Evolutionary conservation across 2,797 vertebrate genomes (phyloP).

Genomic region (Manis javanica): DNA sequence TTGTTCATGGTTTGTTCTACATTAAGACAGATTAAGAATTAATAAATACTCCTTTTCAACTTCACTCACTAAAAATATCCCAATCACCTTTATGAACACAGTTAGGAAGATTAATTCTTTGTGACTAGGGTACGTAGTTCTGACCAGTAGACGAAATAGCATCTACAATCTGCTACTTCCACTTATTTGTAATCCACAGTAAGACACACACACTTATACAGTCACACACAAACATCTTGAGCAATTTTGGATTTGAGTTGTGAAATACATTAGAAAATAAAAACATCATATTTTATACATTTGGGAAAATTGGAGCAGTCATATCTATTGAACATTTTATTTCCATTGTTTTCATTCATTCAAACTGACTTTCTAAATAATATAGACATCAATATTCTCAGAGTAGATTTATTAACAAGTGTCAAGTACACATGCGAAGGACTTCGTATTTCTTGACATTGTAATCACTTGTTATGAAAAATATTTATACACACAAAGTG

Average conservation of each 20-base stretch:
- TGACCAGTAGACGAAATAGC: constrained; percentile 1
- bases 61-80: constrained; percentile 53
- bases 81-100: constrained; percentile 55
- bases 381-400: constrained; percentile 51
- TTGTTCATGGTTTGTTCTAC: constrained; percentile 84
- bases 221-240: not conserved
- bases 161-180: not conserved
- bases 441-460: constrained; percentile 68
- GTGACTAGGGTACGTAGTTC: constrained; percentile 26
- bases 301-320: constrained; percentile 70
- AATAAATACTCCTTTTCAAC: constrained; percentile 56
- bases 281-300: constrained; percentile 28
- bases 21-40: constrained; percentile 64
- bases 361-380: constrained; percentile 64
- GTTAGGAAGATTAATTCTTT: constrained; percentile 59
- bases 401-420: constrained; percentile 54
- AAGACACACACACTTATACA: not conserved
- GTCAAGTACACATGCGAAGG: constrained; percentile 54
- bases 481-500: constrained; percentile 54
- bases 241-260: constrained; percentile 43
- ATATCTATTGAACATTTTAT: constrained; percentile 56
- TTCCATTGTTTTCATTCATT: constrained; percentile 59
- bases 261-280: constrained; percentile 64
- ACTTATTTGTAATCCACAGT: not conserved
- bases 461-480: constrained; percentile 72